Percentiles rank a stretch among this genome's conserved stretches.
Conservation (phyloP, 2,888 invertebrate genomes). For the Trachelus troglodyta region DNA sequence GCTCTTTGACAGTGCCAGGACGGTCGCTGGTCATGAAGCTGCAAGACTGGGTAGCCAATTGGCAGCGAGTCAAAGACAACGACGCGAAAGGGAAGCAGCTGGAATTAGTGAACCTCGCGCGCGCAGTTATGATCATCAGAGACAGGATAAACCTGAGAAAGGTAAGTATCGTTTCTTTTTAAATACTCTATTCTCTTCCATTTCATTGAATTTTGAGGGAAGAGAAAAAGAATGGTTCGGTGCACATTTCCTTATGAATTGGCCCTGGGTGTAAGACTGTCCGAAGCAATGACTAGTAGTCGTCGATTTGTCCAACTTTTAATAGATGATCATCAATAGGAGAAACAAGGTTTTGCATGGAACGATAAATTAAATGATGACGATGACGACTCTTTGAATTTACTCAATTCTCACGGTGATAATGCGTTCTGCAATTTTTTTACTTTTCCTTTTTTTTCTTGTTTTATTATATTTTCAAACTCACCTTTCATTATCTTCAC, state of each 20-base stretch:
- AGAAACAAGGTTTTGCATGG: background rate
- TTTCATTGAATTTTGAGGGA: background rate
- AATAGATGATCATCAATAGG: background rate
- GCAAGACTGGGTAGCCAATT: conserved; percentile 75
- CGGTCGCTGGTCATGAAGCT: conserved; percentile 85
- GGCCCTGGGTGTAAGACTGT: background rate
- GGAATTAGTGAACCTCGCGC: conserved; percentile 71
- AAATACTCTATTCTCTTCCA: background rate
- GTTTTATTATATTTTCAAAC: background rate
- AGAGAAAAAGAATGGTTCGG: background rate
- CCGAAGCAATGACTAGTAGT: background rate
- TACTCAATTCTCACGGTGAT: too few relatives aligned
- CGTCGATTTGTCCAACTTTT: background rate
- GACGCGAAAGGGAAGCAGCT: conserved; percentile 54
- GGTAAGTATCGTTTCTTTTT: conserved; percentile 54
- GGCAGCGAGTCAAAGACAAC: conserved; percentile 64
- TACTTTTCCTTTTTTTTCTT: too few relatives aligned
- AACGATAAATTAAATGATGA: background rate
- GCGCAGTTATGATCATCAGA: conserved; percentile 76
- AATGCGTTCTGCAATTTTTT: too few relatives aligned
- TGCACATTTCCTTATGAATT: background rate
- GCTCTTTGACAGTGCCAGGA: conserved; percentile 62
- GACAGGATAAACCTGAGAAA: conserved; percentile 68
- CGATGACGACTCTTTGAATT: background rate
- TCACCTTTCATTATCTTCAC: background rate